Base-by-base conservation (phyloP, 2,797 vertebrate species). In the Oceanodroma leucorhoa region DNA sequence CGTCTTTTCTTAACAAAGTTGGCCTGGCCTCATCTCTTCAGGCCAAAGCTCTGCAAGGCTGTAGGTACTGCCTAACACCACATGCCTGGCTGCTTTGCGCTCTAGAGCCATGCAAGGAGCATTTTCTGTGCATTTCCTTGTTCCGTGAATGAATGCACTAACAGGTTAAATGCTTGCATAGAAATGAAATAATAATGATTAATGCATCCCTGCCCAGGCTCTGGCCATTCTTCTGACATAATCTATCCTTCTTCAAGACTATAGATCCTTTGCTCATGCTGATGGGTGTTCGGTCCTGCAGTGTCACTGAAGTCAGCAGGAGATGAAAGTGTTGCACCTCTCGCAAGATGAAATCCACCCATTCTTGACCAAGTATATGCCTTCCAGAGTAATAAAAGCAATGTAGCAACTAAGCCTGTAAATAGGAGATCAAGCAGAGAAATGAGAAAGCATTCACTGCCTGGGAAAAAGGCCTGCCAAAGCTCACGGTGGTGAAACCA, bases 401-500 rank as follows among this genome's bases (percentile, higher is more conserved):
- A 53, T 70, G 66, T 64, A 87, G 67, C 60, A 90, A 70, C 77
- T 67, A 85, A 87, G n/a, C 15, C 61, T 87, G 54, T 65, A 95
- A 87, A 72, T 48, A 93, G 38, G 70, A 92, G 81, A 93, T 83
- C 90, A 87, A 83, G 81, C 60, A 84, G 64, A 94, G 86, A 82
- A 94, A 95, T 14, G 20, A 92, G 71, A 95, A 95, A 92, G 65
- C 50, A 57, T 64, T 73, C 16, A 53, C 73, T 87, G 88, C 86
- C 81, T 77, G 40, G 36, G 75, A 96, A 94, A 93, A 91, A 94
- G 83, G 46, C 30, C 55, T 94, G 91, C 73, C 88, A 94, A 94
- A 83, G 36, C 83, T 96, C n/a, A 40, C 2, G 6, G 71, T 92
- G 90, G 95, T 93, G 93, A 96, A 96, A 96, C 95, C 88, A 94